Conservation (phyloP, 2,113 vertebrate species). For the Otis tarda region DNA sequence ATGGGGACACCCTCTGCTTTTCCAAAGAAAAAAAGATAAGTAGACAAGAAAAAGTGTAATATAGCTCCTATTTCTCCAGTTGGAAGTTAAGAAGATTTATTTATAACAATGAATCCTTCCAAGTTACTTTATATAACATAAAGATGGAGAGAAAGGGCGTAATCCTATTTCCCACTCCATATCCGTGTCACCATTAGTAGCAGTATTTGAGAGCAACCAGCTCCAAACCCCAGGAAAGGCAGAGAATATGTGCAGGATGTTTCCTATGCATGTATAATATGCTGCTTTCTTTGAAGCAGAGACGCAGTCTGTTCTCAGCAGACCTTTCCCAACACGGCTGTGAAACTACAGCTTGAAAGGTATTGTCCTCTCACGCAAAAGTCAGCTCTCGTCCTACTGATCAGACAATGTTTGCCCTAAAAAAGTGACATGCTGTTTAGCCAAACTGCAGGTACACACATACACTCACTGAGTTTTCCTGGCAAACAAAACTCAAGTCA, state of each 20-base stretch:
- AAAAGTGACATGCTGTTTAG: neutral
- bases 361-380: neutral
- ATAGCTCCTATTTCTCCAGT: neutral
- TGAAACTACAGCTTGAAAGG: neutral
- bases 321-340: neutral
- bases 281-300: neutral
- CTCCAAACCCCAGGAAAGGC: neutral
- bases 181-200: neutral
- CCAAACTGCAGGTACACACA: neutral
- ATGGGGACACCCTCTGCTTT: neutral
- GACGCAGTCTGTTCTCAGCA: neutral
- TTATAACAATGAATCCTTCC: neutral
- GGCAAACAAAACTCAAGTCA: slow-evolving; percentile 8
- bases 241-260: neutral
- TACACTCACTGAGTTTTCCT: neutral
- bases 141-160: neutral
- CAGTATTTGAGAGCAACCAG: neutral
- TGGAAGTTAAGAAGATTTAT: neutral
- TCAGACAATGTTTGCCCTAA: neutral
- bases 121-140: neutral
- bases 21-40: neutral
- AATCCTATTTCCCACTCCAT: neutral
- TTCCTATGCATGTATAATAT: neutral
- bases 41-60: neutral
- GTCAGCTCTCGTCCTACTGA: neutral